Evolutionary conservation across 2,888 invertebrate species (phyloP).

Genomic region (Cephus spinipes): DNA sequence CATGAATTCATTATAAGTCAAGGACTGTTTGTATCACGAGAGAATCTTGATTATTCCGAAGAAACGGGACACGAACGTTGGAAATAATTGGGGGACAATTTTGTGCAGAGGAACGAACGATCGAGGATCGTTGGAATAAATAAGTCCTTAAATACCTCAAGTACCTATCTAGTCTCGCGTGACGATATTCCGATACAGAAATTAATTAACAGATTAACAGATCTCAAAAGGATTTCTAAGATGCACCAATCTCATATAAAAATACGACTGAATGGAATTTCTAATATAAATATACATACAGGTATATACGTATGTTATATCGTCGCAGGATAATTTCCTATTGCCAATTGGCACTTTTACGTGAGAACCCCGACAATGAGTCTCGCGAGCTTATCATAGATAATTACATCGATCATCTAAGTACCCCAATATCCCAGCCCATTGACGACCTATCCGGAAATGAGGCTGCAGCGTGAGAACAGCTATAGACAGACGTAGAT

Average conservation of each 20-base stretch:
- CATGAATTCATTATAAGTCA: background rate
- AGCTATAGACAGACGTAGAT: background rate
- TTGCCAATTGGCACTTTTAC: background rate
- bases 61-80: background rate
- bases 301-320: background rate
- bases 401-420: background rate
- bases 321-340: background rate
- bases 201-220: background rate
- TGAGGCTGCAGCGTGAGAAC: slow-evolving; percentile 3
- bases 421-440: background rate
- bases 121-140: background rate
- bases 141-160: background rate
- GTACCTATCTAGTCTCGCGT: background rate
- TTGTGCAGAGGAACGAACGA: background rate
- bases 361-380: background rate
- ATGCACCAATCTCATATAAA: background rate
- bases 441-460: background rate
- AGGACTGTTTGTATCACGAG: background rate
- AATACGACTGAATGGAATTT: background rate
- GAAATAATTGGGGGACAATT: background rate
- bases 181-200: background rate
- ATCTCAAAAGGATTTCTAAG: background rate
- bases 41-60: background rate
- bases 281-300: background rate
- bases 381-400: background rate